phyloP scores from a whole-genome alignment of 2,113 vertebrate genomes.

The Oncorhynchus tshawytscha region DNA sequence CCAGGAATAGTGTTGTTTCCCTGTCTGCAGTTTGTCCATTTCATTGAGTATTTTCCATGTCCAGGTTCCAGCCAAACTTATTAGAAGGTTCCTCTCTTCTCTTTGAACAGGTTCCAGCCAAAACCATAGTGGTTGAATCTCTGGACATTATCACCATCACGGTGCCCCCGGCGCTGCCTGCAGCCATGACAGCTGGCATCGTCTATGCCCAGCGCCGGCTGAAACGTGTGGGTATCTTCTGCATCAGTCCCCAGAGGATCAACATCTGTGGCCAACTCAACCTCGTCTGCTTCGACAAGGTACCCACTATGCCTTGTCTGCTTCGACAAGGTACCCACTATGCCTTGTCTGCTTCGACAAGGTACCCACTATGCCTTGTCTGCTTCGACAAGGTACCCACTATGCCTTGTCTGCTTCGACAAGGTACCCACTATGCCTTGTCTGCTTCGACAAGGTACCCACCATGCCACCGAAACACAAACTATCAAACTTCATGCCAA shows the following conservation, averaged over 20 bases:
- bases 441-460: slow-evolving; percentile 37
- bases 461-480: neutral
- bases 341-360: too few species aligned
- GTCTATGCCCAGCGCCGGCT: slow-evolving; percentile 93
- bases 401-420: slow-evolving; percentile 83
- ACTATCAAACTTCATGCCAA: neutral
- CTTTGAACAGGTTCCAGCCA: slow-evolving; percentile 74
- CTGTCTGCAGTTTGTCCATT: too few species aligned
- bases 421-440: slow-evolving; percentile 75
- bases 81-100: slow-evolving; percentile 26
- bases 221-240: slow-evolving; percentile 90
- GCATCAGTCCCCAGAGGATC: slow-evolving; percentile 96
- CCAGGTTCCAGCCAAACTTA: neutral
- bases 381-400: too few species aligned
- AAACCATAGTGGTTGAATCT: slow-evolving; percentile 84
- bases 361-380: too few species aligned
- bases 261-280: slow-evolving; percentile 97
- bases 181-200: slow-evolving; percentile 94
- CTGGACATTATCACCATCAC: slow-evolving; percentile 97
- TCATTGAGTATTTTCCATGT: neutral
- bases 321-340: too few species aligned
- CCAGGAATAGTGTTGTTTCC: too few species aligned
- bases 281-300: slow-evolving; percentile 94
- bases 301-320: neutral
- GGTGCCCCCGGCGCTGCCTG: slow-evolving; percentile 91